Percentiles rank a stretch among this genome's conserved stretches.
phyloP scores from a whole-genome alignment of 2,888 invertebrate species.

The Cerastoderma edule region DNA sequence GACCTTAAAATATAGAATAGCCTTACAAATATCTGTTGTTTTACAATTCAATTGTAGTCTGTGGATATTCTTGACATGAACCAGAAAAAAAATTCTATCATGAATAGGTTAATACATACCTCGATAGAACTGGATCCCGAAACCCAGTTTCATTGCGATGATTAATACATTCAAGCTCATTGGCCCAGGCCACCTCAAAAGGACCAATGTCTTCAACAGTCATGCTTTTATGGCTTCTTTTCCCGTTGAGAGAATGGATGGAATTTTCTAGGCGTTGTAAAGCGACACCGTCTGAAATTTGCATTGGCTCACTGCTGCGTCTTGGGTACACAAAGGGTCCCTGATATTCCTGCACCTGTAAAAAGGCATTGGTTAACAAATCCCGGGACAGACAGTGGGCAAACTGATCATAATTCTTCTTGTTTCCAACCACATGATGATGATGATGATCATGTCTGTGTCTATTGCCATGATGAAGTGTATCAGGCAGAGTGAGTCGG shows the following conservation, averaged over 20 bases:
- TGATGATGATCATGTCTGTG: slow-evolving; percentile 6
- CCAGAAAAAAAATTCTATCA: too few relatives aligned
- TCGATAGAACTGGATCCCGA: slow-evolving; percentile 76
- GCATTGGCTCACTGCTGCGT: slow-evolving; percentile 78
- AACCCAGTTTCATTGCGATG: slow-evolving; percentile 73
- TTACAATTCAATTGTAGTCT: too few relatives aligned
- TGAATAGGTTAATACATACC: slow-evolving; percentile 51
- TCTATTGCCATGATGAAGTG: not conserved
- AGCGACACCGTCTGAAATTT: slow-evolving; percentile 68
- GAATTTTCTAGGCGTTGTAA: slow-evolving; percentile 60
- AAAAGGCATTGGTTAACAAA: slow-evolving; percentile 76
- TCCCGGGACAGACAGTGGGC: slow-evolving; percentile 70
- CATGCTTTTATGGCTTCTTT: slow-evolving; percentile 58
- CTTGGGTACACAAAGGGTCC: slow-evolving; percentile 67
- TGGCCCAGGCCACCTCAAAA: slow-evolving; percentile 63
- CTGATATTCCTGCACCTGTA: slow-evolving; percentile 66
- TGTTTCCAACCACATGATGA: slow-evolving; percentile 38
- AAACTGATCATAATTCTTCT: slow-evolving; percentile 64
- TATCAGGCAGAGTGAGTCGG: not conserved
- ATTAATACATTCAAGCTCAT: slow-evolving; percentile 57
- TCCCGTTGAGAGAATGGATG: slow-evolving; percentile 50
- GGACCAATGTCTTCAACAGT: slow-evolving; percentile 74
- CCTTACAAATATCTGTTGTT: too few relatives aligned
- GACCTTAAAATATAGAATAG: too few relatives aligned
- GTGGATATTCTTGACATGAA: too few relatives aligned